A percentile compares a stretch with the other conserved stretches of the same genome.
Conservation (phyloP, 2,113 vertebrate genomes). For the Percina caprodes region DNA sequence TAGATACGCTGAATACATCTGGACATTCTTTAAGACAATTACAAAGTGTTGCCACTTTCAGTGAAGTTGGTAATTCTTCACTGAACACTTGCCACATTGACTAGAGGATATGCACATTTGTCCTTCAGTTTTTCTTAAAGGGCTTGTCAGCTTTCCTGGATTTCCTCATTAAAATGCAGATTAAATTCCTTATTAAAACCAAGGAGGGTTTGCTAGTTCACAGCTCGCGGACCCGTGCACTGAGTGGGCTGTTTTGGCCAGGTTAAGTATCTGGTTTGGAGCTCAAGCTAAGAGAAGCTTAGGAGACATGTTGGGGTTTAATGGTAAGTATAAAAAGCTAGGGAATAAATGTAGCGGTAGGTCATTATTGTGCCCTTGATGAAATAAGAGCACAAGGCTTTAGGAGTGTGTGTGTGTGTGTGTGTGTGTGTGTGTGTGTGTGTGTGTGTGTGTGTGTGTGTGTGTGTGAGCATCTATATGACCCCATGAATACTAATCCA, state of each 20-base stretch:
- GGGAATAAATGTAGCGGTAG: slow-evolving; percentile 23
- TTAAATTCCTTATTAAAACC: slow-evolving; percentile 71
- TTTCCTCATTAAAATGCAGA: slow-evolving; percentile 73
- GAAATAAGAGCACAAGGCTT: slow-evolving; percentile 40
- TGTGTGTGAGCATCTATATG: slow-evolving; percentile 38
- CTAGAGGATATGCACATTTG: slow-evolving; percentile 42
- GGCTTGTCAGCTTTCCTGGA: slow-evolving; percentile 58
- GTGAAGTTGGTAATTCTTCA: slow-evolving; percentile 25
- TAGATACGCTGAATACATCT: not conserved
- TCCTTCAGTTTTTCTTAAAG: slow-evolving; percentile 50
- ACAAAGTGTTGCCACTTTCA: slow-evolving; percentile 10
- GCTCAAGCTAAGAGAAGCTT: slow-evolving; percentile 57
- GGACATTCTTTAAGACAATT: not conserved
- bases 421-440: slow-evolving; percentile 36
- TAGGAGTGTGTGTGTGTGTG: slow-evolving; percentile 33
- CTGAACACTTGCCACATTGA: slow-evolving; percentile 36
- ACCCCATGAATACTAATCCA: slow-evolving; percentile 68
- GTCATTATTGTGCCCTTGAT: slow-evolving; percentile 36
- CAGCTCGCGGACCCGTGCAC: slow-evolving; percentile 14
- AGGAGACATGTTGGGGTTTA: slow-evolving; percentile 52
- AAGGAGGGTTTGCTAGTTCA: slow-evolving; percentile 42
- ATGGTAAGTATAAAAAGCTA: slow-evolving; percentile 48
- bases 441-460: slow-evolving; percentile 37
- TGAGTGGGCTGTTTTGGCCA: slow-evolving; percentile 37
- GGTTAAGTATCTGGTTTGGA: slow-evolving; percentile 57